Base-by-base conservation (phyloP, 2,797 vertebrate genomes). In the Gymnothorax javanicus region DNA sequence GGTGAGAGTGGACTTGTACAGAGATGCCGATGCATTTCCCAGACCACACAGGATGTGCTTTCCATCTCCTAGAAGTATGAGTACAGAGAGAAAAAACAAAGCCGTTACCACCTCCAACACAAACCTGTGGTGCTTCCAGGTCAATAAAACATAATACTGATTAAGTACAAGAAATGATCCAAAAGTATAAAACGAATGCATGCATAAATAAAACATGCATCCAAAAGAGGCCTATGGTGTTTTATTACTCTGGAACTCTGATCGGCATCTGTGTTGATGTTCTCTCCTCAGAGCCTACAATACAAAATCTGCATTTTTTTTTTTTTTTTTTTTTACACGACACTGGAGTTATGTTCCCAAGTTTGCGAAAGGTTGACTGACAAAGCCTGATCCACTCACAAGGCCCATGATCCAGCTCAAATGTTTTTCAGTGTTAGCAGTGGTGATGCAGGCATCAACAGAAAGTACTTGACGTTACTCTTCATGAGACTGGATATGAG, bases 41-140 rank as follows among this genome's bases (percentile, higher is more conserved):
- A 97, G 93, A 93, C 97, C 97, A 83, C 97, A 99, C 92, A 97
- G 96, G 90, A 98, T 93, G 88, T 94, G 93, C 89, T 94, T 95
- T 89, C 97, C 98, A 86, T 97, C 96, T 57, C 97, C 97, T 99
- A 85, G 64, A 69, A 88, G 81, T 84, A 93, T 91, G 64, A 90
- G 89, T 57, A 87, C 86, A 60, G 71, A 91, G 89, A 92, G 71
- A 92, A 59, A 89, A 86, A 8, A 86, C 75, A 84, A 6, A 54
- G 4, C 33, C 54, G 69, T 57, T 25, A 64, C 25, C 59, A 79
- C 75, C 87, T 52, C 9, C 33, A 15, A 58, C 59, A 77, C 12
- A 84, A 57, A 84, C 71, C 60, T 64, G 1, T 83, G 73, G 52
- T 7, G 3, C 81, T 69, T 86, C 64, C 54, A 87, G 54, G 54